Conservation (phyloP, 1,140 invertebrate species). For the Ceratoteleas bidentatus region DNA sequence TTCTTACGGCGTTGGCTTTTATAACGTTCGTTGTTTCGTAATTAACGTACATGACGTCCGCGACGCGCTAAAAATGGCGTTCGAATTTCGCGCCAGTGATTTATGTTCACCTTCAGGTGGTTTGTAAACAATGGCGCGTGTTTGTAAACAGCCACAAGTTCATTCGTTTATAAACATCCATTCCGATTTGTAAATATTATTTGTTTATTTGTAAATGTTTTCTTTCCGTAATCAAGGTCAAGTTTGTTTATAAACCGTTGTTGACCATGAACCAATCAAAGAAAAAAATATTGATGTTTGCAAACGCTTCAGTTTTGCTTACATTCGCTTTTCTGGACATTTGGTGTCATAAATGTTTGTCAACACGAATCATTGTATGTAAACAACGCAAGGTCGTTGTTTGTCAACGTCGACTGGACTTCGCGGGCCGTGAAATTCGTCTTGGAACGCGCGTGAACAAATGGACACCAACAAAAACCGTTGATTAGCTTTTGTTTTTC, state of each 20-base stretch:
- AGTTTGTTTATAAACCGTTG: too few species aligned
- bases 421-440: neutral
- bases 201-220: too few species aligned
- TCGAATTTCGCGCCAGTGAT: too few species aligned
- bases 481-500: slow-evolving; percentile 40
- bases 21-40: slow-evolving; percentile 31
- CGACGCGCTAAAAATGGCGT: too few species aligned
- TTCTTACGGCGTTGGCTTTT: slow-evolving; percentile 24
- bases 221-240: too few species aligned
- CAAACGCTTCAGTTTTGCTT: too few species aligned
- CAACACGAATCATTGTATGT: neutral
- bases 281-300: too few species aligned
- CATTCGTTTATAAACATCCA: neutral
- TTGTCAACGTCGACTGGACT: neutral
- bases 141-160: neutral
- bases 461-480: slow-evolving; percentile 11
- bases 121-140: neutral
- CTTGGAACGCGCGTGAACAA: neutral
- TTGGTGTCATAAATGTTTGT: neutral
- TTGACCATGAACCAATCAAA: too few species aligned
- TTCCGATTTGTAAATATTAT: too few species aligned
- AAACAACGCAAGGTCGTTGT: neutral
- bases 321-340: too few species aligned
- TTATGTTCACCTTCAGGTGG: too few species aligned
- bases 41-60: slow-evolving; percentile 29